Conservation (phyloP, 2,113 vertebrate genomes). For the Gnathonemus echidnorhynchus region DNA sequence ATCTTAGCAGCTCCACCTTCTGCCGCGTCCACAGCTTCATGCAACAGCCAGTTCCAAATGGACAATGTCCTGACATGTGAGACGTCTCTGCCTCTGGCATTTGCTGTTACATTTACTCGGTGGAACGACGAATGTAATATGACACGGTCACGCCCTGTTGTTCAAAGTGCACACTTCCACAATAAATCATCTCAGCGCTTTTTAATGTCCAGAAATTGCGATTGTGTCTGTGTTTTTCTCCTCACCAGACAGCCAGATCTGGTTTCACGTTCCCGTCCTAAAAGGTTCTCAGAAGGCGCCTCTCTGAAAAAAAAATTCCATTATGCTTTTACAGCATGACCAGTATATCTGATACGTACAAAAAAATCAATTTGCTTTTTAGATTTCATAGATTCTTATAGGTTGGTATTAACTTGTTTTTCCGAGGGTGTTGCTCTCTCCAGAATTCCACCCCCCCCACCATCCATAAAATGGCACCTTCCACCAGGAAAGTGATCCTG, state of each 20-base stretch:
- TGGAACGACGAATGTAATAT: neutral
- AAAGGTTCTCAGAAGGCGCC: neutral
- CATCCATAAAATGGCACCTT: neutral
- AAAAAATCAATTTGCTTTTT: neutral
- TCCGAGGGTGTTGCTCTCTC: neutral
- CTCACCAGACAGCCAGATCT: neutral
- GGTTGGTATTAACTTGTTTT: neutral
- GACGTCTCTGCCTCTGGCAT: neutral
- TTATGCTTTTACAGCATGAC: neutral
- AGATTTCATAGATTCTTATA: slow-evolving; percentile 2
- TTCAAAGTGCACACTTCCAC: slow-evolving; percentile 5
- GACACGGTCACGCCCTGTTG: neutral
- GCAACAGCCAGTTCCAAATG: neutral
- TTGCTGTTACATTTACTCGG: neutral
- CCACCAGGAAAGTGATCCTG: neutral
- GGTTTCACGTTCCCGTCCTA: neutral
- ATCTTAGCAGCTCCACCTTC: neutral
- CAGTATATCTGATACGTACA: neutral
- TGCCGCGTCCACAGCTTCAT: neutral
- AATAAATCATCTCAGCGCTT: slow-evolving; percentile 16
- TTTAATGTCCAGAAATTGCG: slow-evolving; percentile 3
- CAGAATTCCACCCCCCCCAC: neutral
- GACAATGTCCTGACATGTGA: neutral
- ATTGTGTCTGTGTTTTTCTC: neutral
- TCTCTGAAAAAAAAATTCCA: neutral